phyloP scores from a whole-genome alignment of 2,113 vertebrate genomes.

The Halichoeres trimaculatus region DNA sequence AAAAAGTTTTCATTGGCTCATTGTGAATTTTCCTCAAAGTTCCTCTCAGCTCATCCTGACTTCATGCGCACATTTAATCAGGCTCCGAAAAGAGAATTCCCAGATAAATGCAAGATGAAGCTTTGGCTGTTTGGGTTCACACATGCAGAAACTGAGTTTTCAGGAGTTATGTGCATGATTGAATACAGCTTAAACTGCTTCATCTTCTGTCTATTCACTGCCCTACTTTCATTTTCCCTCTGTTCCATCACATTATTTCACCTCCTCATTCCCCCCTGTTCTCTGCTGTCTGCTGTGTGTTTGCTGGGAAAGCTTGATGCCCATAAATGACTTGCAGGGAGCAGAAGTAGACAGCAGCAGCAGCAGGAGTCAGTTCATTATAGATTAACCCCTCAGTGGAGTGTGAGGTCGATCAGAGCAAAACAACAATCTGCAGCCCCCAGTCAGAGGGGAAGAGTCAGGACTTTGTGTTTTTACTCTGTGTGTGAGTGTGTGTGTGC shows the following conservation, averaged over 20 bases:
- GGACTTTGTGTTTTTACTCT: neutral
- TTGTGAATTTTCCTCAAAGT: too few relatives aligned
- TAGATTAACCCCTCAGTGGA: constrained; percentile 65
- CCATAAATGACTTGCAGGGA: constrained; percentile 62
- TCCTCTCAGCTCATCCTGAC: too few relatives aligned
- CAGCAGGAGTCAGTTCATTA: constrained; percentile 67
- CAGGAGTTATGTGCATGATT: too few relatives aligned
- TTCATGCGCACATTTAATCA: too few relatives aligned
- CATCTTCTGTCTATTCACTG: too few relatives aligned
- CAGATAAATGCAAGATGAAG: too few relatives aligned
- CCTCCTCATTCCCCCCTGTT: neutral
- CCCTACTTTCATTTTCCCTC: too few relatives aligned
- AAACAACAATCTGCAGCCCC: constrained; percentile 52
- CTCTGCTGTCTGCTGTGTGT: constrained; percentile 12
- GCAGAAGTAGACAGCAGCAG: constrained; percentile 41
- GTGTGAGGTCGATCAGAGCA: constrained; percentile 48
- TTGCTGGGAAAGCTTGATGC: constrained; percentile 51
- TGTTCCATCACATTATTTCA: neutral
- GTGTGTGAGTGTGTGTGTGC: neutral
- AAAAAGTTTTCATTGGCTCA: too few relatives aligned
- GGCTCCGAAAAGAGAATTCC: too few relatives aligned
- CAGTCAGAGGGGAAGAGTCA: constrained; percentile 15
- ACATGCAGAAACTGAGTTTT: too few relatives aligned
- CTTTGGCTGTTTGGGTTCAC: too few relatives aligned
- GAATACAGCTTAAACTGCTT: too few relatives aligned